These are phyloP conservation scores for Drosophila ercepeae DNA, from an alignment of 1,140 invertebrate genomes.

Conservation along the genomic window DNA sequence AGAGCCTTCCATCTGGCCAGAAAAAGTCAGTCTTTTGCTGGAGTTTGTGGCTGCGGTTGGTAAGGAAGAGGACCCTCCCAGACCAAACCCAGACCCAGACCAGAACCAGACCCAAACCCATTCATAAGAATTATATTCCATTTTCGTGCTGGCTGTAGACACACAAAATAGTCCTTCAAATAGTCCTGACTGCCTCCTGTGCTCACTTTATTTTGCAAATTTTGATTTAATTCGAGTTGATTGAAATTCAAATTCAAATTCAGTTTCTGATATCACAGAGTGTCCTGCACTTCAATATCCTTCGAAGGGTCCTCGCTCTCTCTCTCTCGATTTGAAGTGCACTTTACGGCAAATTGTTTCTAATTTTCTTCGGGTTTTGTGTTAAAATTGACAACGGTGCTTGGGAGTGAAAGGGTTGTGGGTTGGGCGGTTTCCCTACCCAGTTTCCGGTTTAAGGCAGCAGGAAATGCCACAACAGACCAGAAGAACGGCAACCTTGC, in stretches of 20 bases:
- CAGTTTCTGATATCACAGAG: conserved; percentile 72
- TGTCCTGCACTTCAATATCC: conserved; percentile 32
- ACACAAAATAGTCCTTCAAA: too few relatives aligned
- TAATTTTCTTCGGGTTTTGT: conserved; percentile 32
- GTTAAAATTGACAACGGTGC: conserved; percentile 52
- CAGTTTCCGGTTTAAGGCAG: conserved; percentile 7
- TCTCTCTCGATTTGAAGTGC: conserved; percentile 43
- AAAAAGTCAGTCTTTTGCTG: background rate
- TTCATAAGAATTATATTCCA: conserved; percentile 75
- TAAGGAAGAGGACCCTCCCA: background rate
- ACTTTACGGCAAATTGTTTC: conserved; percentile 64
- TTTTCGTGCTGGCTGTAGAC: conserved; percentile 58
- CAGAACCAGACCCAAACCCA: too few relatives aligned
- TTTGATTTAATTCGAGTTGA: conserved; percentile 76
- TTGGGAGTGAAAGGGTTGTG: background rate
- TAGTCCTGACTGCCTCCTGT: too few relatives aligned
- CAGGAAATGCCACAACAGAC: conserved; percentile 13
- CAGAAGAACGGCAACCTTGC: conserved; percentile 27
- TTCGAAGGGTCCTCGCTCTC: background rate
- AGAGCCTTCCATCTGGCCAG: conserved; percentile 30
- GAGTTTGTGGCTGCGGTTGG: conserved; percentile 39
- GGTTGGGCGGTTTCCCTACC: too few relatives aligned
- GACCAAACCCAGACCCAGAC: too few relatives aligned
- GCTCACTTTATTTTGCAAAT: conserved; percentile 70
- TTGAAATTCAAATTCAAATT: conserved; percentile 76